Base-by-base conservation (phyloP, 35 echinoderm and acorn worm species). In the Ophioderma brevispina region DNA sequence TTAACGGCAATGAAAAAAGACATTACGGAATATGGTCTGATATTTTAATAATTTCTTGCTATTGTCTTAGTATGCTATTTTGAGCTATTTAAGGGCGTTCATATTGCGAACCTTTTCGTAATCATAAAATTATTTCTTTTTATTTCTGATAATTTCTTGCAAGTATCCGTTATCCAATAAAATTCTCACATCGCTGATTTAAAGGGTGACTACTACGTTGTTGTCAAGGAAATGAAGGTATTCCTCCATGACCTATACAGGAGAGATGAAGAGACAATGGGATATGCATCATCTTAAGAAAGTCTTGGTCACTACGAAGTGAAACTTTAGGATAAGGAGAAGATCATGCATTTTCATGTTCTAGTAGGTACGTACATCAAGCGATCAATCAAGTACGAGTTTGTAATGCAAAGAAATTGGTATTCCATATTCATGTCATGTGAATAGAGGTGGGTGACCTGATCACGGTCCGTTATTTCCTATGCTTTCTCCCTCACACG, bases 151-250 rank as follows among this genome's bases (percentile, higher is more conserved):
- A n/a, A 90, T 90, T 80, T 63, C 11, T n/a, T 81, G 78, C 32
- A 87, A 86, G 91, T 93, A 30, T 90, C 76, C 43, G 88, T 96
- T 18, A 63, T 31, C 94, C 94, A 96, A 96, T 83, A 96, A 92
- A 75, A 96, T 82, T 96, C 94, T 1, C 91, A 96, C 40, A 80
- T 17, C 55, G n/a, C 86, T 31, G 50, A 90, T 0, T 55, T 96
- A 15, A 59, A 87, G 5, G 94, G 87, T 41, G 88, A 85, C 36
- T 84, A 92, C 59, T 85, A 89, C 14, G 94, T 87, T 8, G 81
- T 84, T 32, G 82, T 92, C 35, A 86, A 87, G 3, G 76, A 77
- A n/a, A 84, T 92, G 35, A 80, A 59, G 5, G 76, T 96, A 28
- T 39, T 75, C 23, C 52, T 96, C 1, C 89, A 92, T 55, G 76